Evolutionary conservation across 2,113 vertebrate genomes (phyloP).

Genomic region (Phylloscopus trochilus): DNA sequence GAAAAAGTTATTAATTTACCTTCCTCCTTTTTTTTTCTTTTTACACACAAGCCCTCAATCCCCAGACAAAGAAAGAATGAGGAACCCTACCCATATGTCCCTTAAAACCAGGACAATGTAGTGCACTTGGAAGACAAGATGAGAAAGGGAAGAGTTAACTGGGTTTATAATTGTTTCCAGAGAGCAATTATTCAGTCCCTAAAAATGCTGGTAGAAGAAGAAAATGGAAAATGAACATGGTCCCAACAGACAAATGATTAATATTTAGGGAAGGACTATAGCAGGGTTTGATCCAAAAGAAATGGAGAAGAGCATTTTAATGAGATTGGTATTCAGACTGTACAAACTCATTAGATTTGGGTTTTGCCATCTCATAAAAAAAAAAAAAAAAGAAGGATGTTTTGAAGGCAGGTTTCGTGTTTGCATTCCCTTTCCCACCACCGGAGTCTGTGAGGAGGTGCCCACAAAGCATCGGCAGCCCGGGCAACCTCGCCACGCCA

Average conservation of each 20-base stretch:
- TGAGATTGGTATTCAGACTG: neutral
- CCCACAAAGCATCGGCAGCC: accelerated
- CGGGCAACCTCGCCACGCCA: neutral
- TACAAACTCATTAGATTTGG: neutral
- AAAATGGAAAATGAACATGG: conserved; percentile 47
- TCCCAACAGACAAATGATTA: conserved; percentile 39
- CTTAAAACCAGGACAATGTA: neutral
- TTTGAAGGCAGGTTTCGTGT: neutral
- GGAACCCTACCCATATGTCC: neutral
- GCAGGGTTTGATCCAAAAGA: conserved; percentile 16
- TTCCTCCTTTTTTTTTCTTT: neutral
- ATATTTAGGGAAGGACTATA: conserved; percentile 40
- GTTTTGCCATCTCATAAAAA: neutral
- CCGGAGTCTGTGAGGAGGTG: neutral
- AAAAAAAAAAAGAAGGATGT: neutral
- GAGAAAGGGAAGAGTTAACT: conserved; percentile 42
- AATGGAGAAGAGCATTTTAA: conserved; percentile 23
- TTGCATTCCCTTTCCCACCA: neutral
- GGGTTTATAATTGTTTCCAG: conserved; percentile 38
- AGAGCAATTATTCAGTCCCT: conserved; percentile 39
- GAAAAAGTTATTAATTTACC: neutral
- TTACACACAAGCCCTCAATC: neutral
- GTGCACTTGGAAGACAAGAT: neutral
- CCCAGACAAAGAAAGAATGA: neutral
- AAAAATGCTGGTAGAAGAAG: conserved; percentile 35